Percentiles rank a stretch among this genome's conserved stretches.
Conservation (phyloP, 2,113 vertebrate species). For the Peromyscus leucopus region DNA sequence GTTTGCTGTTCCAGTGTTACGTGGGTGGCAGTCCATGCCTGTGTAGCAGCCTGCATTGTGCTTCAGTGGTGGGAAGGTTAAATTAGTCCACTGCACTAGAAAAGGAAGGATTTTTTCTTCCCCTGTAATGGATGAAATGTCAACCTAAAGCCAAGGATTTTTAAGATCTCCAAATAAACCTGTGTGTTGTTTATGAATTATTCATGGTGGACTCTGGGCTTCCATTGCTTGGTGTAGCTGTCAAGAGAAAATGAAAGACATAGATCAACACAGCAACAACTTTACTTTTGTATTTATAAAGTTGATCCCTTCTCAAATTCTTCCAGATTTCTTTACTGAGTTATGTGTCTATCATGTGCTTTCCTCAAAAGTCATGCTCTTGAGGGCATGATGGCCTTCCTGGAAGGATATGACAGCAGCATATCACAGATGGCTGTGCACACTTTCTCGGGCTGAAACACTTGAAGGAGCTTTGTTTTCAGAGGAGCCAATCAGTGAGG, state of each 20-base stretch:
- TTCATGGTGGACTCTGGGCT: constrained; percentile 49
- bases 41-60: neutral
- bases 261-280: constrained; percentile 60
- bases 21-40: neutral
- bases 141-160: constrained; percentile 44
- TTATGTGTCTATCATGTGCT: neutral
- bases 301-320: constrained; percentile 41
- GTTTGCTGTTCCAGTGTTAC: neutral
- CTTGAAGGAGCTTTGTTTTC: constrained; percentile 25
- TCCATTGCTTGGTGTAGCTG: constrained; percentile 44
- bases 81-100: neutral
- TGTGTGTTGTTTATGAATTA: constrained; percentile 62
- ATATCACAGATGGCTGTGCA: neutral
- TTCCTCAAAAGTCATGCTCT: constrained; percentile 28
- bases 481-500: neutral
- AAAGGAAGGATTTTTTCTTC: neutral
- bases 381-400: neutral
- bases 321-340: constrained; percentile 16
- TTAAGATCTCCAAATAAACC: constrained; percentile 53
- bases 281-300: constrained; percentile 25
- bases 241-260: constrained; percentile 75
- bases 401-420: neutral
- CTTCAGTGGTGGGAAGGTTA: neutral
- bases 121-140: constrained; percentile 46
- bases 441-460: neutral